Percentiles rank a stretch among this genome's conserved stretches.
Evolutionary conservation across 1,140 invertebrate species (phyloP).

Genomic region (Fopius arisanus): DNA sequence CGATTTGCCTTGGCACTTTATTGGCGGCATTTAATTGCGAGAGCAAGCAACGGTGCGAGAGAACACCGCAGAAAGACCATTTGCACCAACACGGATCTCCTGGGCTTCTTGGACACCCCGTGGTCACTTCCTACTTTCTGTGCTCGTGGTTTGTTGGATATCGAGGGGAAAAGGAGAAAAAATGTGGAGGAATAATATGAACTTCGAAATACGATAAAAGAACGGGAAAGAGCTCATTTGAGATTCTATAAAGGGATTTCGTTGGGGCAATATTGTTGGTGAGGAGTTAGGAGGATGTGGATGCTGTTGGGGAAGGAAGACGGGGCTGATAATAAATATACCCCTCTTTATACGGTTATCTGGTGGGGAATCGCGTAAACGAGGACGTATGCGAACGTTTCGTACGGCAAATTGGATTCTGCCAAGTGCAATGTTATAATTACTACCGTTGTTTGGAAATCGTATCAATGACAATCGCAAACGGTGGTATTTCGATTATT

Average conservation of each 20-base stretch:
- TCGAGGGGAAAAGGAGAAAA: neutral
- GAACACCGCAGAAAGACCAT: conserved; percentile 1
- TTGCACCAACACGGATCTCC: conserved; percentile 18
- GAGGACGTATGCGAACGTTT: conserved; percentile 22
- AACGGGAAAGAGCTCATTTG: neutral
- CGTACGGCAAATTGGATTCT: conserved; percentile 24
- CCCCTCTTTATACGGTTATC: conserved; percentile 27
- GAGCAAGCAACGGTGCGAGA: conserved; percentile 6
- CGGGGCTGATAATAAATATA: conserved; percentile 16
- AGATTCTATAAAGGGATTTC: neutral
- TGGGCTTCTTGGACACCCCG: conserved; percentile 18
- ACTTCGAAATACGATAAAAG: neutral
- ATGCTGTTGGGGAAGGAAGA: neutral
- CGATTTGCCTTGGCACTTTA: conserved; percentile 31
- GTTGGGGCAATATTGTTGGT: neutral
- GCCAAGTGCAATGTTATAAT: conserved; percentile 25
- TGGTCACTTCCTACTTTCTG: conserved; percentile 16
- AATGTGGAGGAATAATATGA: neutral
- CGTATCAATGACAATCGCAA: conserved; percentile 3
- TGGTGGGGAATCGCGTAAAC: conserved; percentile 23
- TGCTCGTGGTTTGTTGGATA: neutral
- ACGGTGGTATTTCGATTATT: neutral
- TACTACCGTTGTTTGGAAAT: conserved; percentile 26
- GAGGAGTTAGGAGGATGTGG: neutral
- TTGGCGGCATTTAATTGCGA: conserved; percentile 31